Percentiles rank a stretch among this genome's conserved stretches.
Evolutionary conservation across 2,797 vertebrate species (phyloP).

Genomic region (Podarcis lilfordi): DNA sequence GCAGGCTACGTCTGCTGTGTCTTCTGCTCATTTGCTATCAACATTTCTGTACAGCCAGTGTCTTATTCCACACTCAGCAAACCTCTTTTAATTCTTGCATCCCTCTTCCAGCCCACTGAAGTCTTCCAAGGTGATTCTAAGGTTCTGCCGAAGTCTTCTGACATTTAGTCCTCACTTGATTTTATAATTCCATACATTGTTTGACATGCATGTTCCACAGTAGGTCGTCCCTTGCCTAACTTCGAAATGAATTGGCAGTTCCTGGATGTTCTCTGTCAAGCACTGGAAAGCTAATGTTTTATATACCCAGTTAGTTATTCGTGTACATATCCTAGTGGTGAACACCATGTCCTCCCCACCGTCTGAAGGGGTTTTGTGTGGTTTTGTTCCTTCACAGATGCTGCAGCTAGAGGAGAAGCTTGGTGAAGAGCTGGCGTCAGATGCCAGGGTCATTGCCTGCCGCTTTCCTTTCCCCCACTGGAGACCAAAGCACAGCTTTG

Average conservation of each 20-base stretch:
- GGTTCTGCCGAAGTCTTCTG: neutral
- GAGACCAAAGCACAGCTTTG: constrained; percentile 83
- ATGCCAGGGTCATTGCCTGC: constrained; percentile 90
- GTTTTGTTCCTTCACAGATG: constrained; percentile 85
- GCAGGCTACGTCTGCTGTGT: neutral
- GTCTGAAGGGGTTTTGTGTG: neutral
- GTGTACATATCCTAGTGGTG: neutral
- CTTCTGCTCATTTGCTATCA: neutral
- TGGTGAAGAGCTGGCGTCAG: constrained; percentile 81
- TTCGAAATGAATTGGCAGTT: neutral
- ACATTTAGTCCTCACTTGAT: neutral
- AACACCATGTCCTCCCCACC: neutral
- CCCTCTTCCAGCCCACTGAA: neutral
- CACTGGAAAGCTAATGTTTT: neutral
- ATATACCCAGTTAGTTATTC: neutral
- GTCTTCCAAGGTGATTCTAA: neutral
- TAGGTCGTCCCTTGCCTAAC: neutral
- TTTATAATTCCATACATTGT: neutral
- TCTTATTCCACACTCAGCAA: neutral
- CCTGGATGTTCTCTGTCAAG: neutral
- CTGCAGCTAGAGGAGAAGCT: constrained; percentile 89
- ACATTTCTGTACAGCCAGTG: neutral
- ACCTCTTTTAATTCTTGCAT: neutral
- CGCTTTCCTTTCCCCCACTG: constrained; percentile 95
- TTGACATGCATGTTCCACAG: neutral